Evolutionary conservation across 2,888 invertebrate genomes (phyloP).

Genomic region (Doris montereyensis): DNA sequence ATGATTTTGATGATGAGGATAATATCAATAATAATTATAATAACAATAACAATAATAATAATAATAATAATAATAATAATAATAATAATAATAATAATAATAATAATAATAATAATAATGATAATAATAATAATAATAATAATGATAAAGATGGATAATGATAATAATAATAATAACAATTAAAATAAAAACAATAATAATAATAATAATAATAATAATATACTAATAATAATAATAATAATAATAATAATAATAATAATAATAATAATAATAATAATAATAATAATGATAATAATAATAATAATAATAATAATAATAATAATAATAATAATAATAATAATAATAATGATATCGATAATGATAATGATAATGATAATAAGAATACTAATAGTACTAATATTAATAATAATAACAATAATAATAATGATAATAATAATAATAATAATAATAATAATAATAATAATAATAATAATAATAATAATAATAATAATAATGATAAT

Average conservation of each 20-base stretch:
- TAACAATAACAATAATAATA: not conserved
- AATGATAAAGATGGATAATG: too few relatives aligned
- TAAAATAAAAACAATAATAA: not conserved
- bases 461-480: not conserved
- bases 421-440: not conserved
- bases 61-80: not conserved
- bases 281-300: not conserved
- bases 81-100: not conserved
- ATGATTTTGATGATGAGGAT: not conserved
- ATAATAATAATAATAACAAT: not conserved
- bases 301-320: not conserved
- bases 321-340: not conserved
- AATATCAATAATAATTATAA: not conserved
- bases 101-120: not conserved
- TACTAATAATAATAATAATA: not conserved
- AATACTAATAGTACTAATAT: not conserved
- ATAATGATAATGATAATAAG: not conserved
- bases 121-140: not conserved
- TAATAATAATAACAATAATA: not conserved
- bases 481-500: not conserved
- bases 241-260: conserved; percentile 2
- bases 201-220: not conserved
- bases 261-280: not conserved
- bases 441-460: not conserved
- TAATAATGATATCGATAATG: not conserved